Percentiles rank a stretch among this genome's conserved stretches.
phyloP scores from a whole-genome alignment of 92 coral and sea anemone genomes.

The Zoanthus sansibaricus region DNA sequence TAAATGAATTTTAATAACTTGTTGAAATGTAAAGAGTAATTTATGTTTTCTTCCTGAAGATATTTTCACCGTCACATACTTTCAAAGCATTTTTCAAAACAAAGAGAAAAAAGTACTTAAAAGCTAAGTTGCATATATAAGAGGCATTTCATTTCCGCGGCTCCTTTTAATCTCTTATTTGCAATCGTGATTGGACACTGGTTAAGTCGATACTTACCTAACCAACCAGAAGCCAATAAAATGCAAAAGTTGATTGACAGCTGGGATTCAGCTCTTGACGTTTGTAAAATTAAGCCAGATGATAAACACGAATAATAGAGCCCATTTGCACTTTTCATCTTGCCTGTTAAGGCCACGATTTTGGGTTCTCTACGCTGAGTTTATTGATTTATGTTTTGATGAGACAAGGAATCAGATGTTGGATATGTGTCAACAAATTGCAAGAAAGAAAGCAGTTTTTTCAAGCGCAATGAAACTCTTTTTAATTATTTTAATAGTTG shows the following conservation, averaged over 20 bases:
- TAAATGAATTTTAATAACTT: slow-evolving; percentile 85
- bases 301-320: slow-evolving; percentile 61
- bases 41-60: slow-evolving; percentile 59
- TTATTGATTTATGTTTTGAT: slow-evolving; percentile 43
- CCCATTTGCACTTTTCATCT: slow-evolving; percentile 37
- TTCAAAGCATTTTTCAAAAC: background rate
- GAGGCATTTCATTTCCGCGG: slow-evolving; percentile 18
- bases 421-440: slow-evolving; percentile 44
- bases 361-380: slow-evolving; percentile 3
- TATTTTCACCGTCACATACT: slow-evolving; percentile 28
- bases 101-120: slow-evolving; percentile 23
- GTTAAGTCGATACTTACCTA: slow-evolving; percentile 32
- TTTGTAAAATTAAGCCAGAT: slow-evolving; percentile 76
- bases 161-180: slow-evolving; percentile 38
- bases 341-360: slow-evolving; percentile 36
- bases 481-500: background rate
- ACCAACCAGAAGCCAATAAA: slow-evolving; percentile 60
- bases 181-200: slow-evolving; percentile 52
- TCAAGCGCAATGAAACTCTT: slow-evolving; percentile 3
- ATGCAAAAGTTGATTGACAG: slow-evolving; percentile 57
- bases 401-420: slow-evolving; percentile 23
- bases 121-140: slow-evolving; percentile 20
- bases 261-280: slow-evolving; percentile 55
- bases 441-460: background rate
- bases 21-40: slow-evolving; percentile 68